Evolutionary conservation across 2,113 vertebrate genomes (phyloP), one percentile per base, ranked within the genome.

Genomic region (Sander vitreus): DNA sequence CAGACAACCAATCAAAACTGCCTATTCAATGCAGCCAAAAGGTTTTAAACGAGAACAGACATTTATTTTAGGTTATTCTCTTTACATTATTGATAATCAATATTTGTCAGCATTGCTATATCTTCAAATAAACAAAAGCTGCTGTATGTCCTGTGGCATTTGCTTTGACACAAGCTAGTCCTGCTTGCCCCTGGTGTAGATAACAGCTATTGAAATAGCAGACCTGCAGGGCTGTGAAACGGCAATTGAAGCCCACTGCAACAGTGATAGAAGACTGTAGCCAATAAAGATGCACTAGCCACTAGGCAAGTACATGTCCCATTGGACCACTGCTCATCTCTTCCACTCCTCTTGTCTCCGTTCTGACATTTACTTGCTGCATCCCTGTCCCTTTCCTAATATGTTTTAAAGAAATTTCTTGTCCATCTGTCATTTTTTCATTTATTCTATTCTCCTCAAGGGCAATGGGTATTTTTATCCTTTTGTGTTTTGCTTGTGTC

Each of bases 381-480:
- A 64, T 82, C 77, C 53, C 78, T 75, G 84, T 87, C 84, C 73
- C 47, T 48, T 30, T 76, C 88, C 86, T 88, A 88, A 93, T 88
- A 89, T 89, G 84, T 91, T 92, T 86, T 80, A 91, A 88, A 82
- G 60, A 91, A 78, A 86, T 83, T 60, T 62, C 81, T 81, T 83
- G 79, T 86, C 89, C 87, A 93, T 93, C 92, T 91, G 89, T 92
- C 90, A 89, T 88, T 90, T 90, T 89, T 84, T 82, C 88, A 90
- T 88, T 66, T 85, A 18, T 81, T 88, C 67, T 60, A 80, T 80
- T 86, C 70, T 78, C 90, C 91, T 86, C 54, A 89, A 90, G 91
- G 90, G 80, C 55, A 36, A 68, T 54, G 47, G 80, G 54, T 90
- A 88, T 92, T 87, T 91, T 83, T 80, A 73, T 77, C 60, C 63